Percentiles rank a stretch among this genome's conserved stretches.
Conservation (phyloP, 2,113 vertebrate genomes). For the Microtus richardsoni region DNA sequence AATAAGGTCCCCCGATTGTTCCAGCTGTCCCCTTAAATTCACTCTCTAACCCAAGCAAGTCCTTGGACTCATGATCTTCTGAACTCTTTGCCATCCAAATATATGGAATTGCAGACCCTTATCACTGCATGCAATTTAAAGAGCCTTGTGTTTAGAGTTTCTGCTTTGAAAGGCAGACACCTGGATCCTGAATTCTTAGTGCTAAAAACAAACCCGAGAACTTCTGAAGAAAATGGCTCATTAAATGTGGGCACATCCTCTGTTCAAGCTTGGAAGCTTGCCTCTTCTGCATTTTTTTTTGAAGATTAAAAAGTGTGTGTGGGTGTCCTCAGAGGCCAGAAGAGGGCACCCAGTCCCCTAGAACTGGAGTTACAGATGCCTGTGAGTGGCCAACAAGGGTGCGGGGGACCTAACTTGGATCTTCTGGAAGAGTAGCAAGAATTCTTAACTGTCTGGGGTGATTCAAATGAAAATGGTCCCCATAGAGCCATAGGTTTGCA, state of each 20-base stretch:
- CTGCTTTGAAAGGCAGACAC: slow-evolving; percentile 43
- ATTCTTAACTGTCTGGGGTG: neutral
- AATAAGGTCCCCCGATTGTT: neutral
- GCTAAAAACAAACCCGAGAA: neutral
- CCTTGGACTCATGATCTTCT: neutral
- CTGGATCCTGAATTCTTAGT: neutral
- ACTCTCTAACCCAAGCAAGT: neutral
- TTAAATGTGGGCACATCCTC: neutral
- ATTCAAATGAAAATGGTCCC: neutral
- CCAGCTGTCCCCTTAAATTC: neutral
- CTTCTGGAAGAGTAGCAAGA: neutral
- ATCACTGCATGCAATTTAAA: slow-evolving; percentile 17
- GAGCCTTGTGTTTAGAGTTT: slow-evolving; percentile 42
- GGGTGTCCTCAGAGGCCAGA: neutral
- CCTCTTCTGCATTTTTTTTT: neutral
- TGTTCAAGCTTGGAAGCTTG: neutral
- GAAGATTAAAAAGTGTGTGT: neutral
- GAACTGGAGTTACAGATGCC: neutral
- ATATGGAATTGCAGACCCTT: neutral
- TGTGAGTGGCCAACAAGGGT: neutral
- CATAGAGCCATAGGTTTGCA: neutral
- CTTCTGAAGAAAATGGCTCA: neutral
- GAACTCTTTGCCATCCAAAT: neutral
- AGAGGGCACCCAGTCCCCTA: neutral
- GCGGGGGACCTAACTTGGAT: too few relatives aligned